Base-by-base conservation (phyloP, 1,140 invertebrate genomes). In the Schmidtea mediterranea region DNA sequence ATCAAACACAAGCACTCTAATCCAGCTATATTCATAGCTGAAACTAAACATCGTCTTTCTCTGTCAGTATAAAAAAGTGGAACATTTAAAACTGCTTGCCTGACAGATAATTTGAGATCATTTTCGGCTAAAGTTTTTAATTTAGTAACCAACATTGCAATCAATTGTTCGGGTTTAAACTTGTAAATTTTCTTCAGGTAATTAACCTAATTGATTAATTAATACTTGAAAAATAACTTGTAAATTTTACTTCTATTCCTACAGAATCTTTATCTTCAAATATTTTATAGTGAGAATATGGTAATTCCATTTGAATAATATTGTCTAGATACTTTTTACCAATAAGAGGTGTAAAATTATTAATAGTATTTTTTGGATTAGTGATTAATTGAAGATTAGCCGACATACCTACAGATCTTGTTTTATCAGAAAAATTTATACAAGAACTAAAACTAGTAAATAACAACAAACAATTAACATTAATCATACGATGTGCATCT, bases 341-440 rank as follows among this genome's bases (percentile, higher is more conserved):
- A 54, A 97, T 65, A 22, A 95, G 67, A 58, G 81, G 73, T 69
- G 92, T 95, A 59, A 95, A 87, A 46, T 78, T 78, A 69, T 77
- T 77, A 46, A 95, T 73, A 49, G 90, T 95, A 62, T 94, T 97
- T 63, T 83, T 87, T 72, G 90, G 77, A 62, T 97, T 97, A 54
- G 84, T 92, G 12, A 90, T 77, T 67, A 80, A 76, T 62, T 94
- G 84, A 61, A 90, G 90, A 64, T 90, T 92, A 22, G 89, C 89
- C 38, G 83, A 80, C 16, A 89, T 82, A 36, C 90, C 90, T 57
- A 97, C 73, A 55, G 82, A 77, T 56, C 90, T 75, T 56, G 79
- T 84, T 59, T 81, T 84, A 36, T 76, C 76, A 58, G 79, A 80
- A 66, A 95, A 89, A 23, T 86, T 84, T 12, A 97, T 80, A 69